phyloP scores from a whole-genome alignment of 2,113 vertebrate genomes.

The Passer domesticus region DNA sequence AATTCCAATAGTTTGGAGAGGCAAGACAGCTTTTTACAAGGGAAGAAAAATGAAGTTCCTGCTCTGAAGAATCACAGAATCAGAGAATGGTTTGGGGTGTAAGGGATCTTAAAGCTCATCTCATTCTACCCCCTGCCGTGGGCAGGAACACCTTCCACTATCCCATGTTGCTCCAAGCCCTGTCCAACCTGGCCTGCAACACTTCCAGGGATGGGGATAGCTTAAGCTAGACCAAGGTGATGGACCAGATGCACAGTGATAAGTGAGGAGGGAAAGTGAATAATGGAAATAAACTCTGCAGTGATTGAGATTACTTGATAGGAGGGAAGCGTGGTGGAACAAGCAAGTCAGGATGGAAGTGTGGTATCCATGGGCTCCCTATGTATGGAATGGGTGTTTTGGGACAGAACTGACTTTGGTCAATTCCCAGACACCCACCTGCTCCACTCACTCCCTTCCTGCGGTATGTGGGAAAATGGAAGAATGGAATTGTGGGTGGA shows the following conservation, averaged over 20 bases:
- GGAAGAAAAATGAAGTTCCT: not conserved
- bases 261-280: not conserved
- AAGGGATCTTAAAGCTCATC: not conserved
- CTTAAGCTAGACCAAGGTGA: not conserved
- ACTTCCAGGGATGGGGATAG: not conserved
- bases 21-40: not conserved
- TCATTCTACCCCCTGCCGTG: not conserved
- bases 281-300: not conserved
- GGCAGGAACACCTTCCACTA: not conserved
- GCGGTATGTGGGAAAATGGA: not conserved
- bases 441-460: accelerated
- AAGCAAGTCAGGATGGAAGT: not conserved
- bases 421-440: not conserved
- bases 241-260: not conserved
- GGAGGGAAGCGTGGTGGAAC: not conserved
- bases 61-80: not conserved
- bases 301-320: not conserved
- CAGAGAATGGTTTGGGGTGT: not conserved
- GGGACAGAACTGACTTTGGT: not conserved
- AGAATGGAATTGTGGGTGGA: not conserved
- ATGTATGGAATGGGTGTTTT: not conserved
- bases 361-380: not conserved
- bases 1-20: not conserved
- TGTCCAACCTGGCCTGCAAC: accelerated
- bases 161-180: not conserved